Evolutionary conservation across 2,888 invertebrate genomes (phyloP).

Genomic region (Eupithecia centaureata): DNA sequence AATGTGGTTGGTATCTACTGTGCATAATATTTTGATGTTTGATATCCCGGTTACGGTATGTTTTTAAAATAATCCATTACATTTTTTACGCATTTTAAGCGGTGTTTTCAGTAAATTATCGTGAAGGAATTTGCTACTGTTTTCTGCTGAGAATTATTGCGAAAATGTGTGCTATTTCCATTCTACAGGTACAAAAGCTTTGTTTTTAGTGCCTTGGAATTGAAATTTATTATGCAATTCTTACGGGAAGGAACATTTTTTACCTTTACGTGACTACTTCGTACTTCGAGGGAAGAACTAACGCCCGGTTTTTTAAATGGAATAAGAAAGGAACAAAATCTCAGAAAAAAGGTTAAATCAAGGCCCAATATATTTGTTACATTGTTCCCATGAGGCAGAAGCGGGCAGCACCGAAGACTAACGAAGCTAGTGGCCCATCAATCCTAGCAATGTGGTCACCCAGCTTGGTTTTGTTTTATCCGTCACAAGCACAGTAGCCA

Average conservation of each 20-base stretch:
- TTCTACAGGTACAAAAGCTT: background rate
- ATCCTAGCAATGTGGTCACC: constrained; percentile 4
- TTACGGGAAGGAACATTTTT: background rate
- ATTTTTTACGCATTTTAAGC: background rate
- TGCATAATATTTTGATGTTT: background rate
- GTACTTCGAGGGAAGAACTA: background rate
- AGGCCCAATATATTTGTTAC: background rate
- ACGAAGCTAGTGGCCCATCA: constrained; percentile 4
- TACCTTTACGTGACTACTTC: constrained; percentile 3
- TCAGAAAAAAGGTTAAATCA: background rate
- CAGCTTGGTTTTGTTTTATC: constrained; percentile 25
- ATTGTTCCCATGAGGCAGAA: background rate
- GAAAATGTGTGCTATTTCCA: constrained; percentile 1
- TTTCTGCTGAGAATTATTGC: background rate
- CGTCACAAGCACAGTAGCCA: no score
- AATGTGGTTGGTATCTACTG: background rate
- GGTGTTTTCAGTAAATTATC: background rate
- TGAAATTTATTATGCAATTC: constrained; percentile 4
- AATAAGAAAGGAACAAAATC: background rate
- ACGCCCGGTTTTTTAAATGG: background rate
- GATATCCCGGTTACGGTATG: background rate
- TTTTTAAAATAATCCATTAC: background rate
- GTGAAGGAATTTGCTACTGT: background rate
- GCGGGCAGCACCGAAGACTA: background rate
- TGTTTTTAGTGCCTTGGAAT: constrained; percentile 1